phyloP scores from a whole-genome alignment of 2,888 invertebrate genomes.

The Hydriomena furcata region DNA sequence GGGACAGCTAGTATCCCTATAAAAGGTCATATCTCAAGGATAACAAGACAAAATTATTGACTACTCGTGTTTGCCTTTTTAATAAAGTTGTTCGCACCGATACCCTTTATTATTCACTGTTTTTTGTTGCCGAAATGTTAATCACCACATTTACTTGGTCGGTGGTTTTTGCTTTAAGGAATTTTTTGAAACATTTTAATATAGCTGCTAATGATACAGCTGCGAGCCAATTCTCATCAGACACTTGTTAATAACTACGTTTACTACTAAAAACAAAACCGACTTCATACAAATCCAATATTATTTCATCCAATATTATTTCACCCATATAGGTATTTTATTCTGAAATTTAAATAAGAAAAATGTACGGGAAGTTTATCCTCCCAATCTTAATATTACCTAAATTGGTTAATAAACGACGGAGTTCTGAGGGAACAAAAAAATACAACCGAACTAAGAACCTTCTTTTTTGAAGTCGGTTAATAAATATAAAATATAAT shows the following conservation, averaged over 20 bases:
- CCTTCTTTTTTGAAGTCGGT: no score
- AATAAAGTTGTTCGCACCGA: slow-evolving; percentile 71
- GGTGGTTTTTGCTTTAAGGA: slow-evolving; percentile 51
- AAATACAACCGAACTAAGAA: no score
- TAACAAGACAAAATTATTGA: slow-evolving; percentile 57
- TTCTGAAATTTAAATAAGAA: no score
- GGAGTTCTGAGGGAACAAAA: no score
- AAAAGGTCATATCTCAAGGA: slow-evolving; percentile 57
- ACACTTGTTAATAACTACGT: slow-evolving; percentile 44
- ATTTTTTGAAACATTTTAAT: slow-evolving; percentile 52
- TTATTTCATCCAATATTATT: no score
- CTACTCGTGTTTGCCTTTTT: slow-evolving; percentile 65
- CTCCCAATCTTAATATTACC: no score
- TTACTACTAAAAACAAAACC: slow-evolving; percentile 52
- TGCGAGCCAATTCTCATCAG: slow-evolving; percentile 49
- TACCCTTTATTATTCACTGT: slow-evolving; percentile 66
- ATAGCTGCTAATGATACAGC: slow-evolving; percentile 60
- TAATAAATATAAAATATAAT: slow-evolving; percentile 48
- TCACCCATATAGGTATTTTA: no score
- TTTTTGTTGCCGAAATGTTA: slow-evolving; percentile 65
- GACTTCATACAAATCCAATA: no score
- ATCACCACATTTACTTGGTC: slow-evolving; percentile 65
- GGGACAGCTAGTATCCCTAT: no score
- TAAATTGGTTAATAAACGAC: no score
- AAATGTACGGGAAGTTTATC: no score